Base-by-base conservation (phyloP, 2,113 vertebrate genomes). In the Poicephalus meyeri region DNA sequence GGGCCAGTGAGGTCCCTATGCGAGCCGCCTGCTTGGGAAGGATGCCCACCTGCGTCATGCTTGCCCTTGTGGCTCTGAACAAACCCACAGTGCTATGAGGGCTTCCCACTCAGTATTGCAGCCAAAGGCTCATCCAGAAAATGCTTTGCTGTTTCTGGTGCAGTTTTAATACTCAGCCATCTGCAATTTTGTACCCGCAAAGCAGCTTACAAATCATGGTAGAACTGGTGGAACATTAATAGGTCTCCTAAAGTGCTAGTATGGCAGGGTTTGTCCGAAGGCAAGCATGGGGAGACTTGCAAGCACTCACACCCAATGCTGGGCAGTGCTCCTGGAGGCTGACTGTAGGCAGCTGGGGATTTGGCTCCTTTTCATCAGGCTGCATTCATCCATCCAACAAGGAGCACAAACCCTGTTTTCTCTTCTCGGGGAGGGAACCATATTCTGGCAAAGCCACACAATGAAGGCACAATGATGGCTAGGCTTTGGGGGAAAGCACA, bases 131-230 rank as follows among this genome's bases (percentile, higher is more conserved):
- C 44, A 16, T 55, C 76, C 68, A 80, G 72, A 80, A 77, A 13
- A 28, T 1, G 0, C 25, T 56, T 71, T 26, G 14, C 55, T 0
- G 0, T 42, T 89, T 29, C 80, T 42, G 28, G 12, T 0, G 0
- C 2, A 28, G 20, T 74, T 78, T 28, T 3, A 70, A 35, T 31
- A 19, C 2, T 35, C 8, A 39, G 55, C 24, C 60, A 81, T 26
- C 78, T 93, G 81, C 63, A 78, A 37, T 68, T 90, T 0, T 39
- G 91, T 16, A 13, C 64, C 50, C 65, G 84, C 46, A 47, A 60
- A 96, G 23, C 44, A 37, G 56, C 12, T 58, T 47, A 31, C 37
- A 86, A 71, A 82, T 72, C 65, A 35, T 0, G 50, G 88, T 21
- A 35, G 78, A 65, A 79, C 60, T 90, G 50, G 63, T 7, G 9